Evolutionary conservation across 2,888 invertebrate genomes (phyloP), one percentile per base, ranked within the genome.

Genomic region (Brenthis hecate): DNA sequence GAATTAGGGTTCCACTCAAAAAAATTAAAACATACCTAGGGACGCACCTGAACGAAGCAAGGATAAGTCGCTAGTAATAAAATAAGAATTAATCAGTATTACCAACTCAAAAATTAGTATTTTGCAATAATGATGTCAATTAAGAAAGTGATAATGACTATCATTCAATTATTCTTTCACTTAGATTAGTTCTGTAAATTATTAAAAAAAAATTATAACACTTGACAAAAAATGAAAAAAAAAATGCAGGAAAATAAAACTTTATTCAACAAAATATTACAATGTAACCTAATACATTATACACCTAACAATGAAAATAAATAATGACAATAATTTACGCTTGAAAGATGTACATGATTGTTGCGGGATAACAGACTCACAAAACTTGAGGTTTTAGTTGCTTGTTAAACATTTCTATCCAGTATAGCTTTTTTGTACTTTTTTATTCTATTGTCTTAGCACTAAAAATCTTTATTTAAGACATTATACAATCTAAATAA

Each of bases 211-310:
- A 19, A 19, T 1, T 19, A 19, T 19, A 19, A 19, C 19, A 19
- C 1, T 19, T 19, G 19, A 19, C 19, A 19, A 19, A 19, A 19
- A 65, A 56, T 11, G 68, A 55, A 61, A 67, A 43, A 19, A 56
- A 13, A 16, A 13, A n/a, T 69, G 54, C 55, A 55, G 68, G 65
- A 67, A 74, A 74, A 73, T 74, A 74, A 67, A 72, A 69, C 69
- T 74, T 72, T 71, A 73, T 68, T 73, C 64, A 72, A 74, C 72
- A 73, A 73, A 71, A 72, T 71, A 68, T 72, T 71, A 68, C 70
- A 73, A 64, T 60, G 64, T 64, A 65, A 62, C 43, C 67, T 71
- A 70, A 65, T 70, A 73, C 65, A 72, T 65, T 68, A 68, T 43
- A 66, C 56, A 65, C 53, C 68, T 71, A 65, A 55, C 8, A 43